Conservation (phyloP, 1,140 invertebrate species). For the Episyrphus balteatus region DNA sequence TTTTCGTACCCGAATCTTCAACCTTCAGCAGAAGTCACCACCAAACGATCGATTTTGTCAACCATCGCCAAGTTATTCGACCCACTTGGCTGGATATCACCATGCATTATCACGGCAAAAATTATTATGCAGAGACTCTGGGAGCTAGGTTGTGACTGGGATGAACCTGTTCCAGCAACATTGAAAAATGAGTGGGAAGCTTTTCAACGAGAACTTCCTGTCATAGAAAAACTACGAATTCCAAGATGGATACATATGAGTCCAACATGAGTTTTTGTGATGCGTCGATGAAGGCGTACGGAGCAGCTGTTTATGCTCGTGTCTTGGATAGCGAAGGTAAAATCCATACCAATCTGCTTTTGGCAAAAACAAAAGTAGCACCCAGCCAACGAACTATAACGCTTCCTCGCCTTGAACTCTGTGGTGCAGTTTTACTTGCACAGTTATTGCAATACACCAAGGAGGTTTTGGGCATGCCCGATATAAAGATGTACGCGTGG, state of each 20-base stretch:
- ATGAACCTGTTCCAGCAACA: slow-evolving; percentile 19
- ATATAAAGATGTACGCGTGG: too few species aligned
- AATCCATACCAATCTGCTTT: too few species aligned
- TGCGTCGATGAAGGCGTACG: slow-evolving; percentile 1
- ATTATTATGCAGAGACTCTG: slow-evolving; percentile 33
- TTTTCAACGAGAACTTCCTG: background rate
- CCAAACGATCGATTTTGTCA: slow-evolving; percentile 27
- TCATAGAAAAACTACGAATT: background rate
- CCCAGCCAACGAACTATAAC: too few species aligned
- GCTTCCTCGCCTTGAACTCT: too few species aligned
- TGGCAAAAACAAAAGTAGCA: too few species aligned
- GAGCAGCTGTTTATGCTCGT: background rate
- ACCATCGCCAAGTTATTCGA: slow-evolving; percentile 33
- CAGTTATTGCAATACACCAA: too few species aligned
- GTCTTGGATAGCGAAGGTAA: too few species aligned
- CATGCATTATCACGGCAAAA: slow-evolving; percentile 28
- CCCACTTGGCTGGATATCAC: slow-evolving; percentile 32
- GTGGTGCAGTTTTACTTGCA: too few species aligned
- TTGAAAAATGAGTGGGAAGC: slow-evolving; percentile 15
- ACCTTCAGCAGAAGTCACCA: slow-evolving; percentile 12
- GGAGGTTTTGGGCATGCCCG: too few species aligned
- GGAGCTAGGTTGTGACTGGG: slow-evolving; percentile 20
- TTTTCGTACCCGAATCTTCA: slow-evolving; percentile 9
- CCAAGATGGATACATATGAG: slow-evolving; percentile 1
- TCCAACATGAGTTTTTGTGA: slow-evolving; percentile 1